Conservation (phyloP, 2,113 vertebrate species). For the Ahaetulla prasina region DNA sequence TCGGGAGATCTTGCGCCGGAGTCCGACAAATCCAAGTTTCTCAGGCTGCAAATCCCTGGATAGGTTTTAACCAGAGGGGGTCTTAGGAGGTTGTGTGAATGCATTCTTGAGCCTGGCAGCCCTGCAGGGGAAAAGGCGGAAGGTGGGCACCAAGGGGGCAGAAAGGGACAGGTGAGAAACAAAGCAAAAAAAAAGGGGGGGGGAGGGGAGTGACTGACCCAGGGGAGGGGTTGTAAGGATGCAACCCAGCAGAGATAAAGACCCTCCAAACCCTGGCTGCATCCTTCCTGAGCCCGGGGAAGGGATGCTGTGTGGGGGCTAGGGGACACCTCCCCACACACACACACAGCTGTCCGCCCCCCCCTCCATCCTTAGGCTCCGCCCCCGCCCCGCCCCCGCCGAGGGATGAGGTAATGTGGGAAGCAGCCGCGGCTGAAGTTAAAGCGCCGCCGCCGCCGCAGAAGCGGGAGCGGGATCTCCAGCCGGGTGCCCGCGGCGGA, state of each 20-base stretch:
- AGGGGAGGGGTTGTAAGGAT: too few relatives aligned
- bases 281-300: not conserved
- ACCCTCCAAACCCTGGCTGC: not conserved
- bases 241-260: not conserved
- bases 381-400: slow-evolving; percentile 53
- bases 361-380: slow-evolving; percentile 39
- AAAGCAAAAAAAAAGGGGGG: not conserved
- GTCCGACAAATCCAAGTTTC: too few relatives aligned
- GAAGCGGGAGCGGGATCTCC: not conserved
- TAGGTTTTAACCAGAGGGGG: too few relatives aligned
- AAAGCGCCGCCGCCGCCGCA: slow-evolving; percentile 6
- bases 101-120: too few relatives aligned
- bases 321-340: not conserved
- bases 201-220: too few relatives aligned
- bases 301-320: not conserved
- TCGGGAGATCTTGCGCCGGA: too few relatives aligned
- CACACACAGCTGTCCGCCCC: slow-evolving; percentile 19
- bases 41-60: too few relatives aligned
- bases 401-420: slow-evolving; percentile 77
- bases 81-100: too few relatives aligned
- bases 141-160: not conserved
- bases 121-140: not conserved
- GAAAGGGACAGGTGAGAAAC: not conserved
- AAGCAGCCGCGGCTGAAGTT: slow-evolving; percentile 63
- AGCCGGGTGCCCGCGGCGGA: slow-evolving; percentile 17